Evolutionary conservation across 1,140 invertebrate species (phyloP).

Genomic region (Cydia amplana): DNA sequence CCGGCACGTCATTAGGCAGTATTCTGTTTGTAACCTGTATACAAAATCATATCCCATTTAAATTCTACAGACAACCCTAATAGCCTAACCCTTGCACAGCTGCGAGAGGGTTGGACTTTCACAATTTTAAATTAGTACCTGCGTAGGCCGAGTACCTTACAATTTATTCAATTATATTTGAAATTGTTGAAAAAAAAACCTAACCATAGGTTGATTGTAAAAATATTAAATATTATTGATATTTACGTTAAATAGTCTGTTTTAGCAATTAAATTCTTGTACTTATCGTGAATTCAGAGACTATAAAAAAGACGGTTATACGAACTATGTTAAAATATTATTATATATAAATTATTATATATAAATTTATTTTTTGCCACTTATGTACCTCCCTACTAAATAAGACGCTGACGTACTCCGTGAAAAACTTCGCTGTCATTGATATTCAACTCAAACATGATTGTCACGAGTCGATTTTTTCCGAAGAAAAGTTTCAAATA

Average conservation of each 20-base stretch:
- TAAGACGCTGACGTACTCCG: conserved; percentile 17
- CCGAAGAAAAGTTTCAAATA: conserved; percentile 67
- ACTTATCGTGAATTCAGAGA: too few species aligned
- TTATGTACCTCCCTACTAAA: background rate
- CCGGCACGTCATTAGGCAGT: conserved; percentile 32
- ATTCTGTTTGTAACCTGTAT: conserved; percentile 32
- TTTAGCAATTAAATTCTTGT: background rate
- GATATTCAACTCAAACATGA: conserved; percentile 75
- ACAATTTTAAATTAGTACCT: conserved; percentile 31
- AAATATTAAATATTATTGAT: background rate
- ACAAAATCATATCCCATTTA: conserved; percentile 35
- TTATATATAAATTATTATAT: too few species aligned
- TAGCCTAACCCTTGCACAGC: conserved; percentile 31
- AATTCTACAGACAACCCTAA: conserved; percentile 34
- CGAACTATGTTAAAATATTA: too few species aligned
- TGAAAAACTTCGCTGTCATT: conserved; percentile 49
- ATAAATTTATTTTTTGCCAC: too few species aligned
- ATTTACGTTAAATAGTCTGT: too few species aligned
- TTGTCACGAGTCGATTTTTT: conserved; percentile 73
- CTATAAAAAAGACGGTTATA: too few species aligned
- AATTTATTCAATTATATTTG: background rate
- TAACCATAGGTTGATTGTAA: background rate
- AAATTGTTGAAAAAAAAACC: background rate
- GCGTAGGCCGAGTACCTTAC: background rate
- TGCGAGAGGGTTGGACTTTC: conserved; percentile 27